Evolutionary conservation across 2,888 invertebrate genomes (phyloP).

Genomic region (Lomographa bimaculata): DNA sequence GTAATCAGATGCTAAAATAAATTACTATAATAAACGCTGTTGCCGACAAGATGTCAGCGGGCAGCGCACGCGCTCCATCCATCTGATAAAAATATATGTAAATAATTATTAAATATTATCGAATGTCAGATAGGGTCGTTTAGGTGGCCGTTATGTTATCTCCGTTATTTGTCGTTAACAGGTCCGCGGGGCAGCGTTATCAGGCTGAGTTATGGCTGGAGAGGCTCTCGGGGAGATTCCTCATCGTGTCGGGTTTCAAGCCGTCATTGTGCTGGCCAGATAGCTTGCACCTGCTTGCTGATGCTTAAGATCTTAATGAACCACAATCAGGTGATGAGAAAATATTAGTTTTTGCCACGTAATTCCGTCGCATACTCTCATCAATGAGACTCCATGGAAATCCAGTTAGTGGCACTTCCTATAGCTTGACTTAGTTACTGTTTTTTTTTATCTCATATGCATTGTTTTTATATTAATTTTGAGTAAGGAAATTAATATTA

Average conservation of each 20-base stretch:
- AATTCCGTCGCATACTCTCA: too few relatives aligned
- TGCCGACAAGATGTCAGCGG: conserved; percentile 55
- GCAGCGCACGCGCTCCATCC: conserved; percentile 62
- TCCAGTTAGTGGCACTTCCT: too few relatives aligned
- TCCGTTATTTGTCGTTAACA: conserved; percentile 79
- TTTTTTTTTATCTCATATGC: too few relatives aligned
- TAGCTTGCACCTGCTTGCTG: conserved; percentile 47
- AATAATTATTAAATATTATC: conserved; percentile 82
- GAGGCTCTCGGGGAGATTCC: conserved; percentile 47
- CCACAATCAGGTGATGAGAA: conserved; percentile 1
- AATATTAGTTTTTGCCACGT: too few relatives aligned
- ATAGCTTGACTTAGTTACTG: too few relatives aligned
- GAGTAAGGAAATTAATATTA: too few relatives aligned
- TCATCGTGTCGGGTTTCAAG: conserved; percentile 66
- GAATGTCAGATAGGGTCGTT: conserved; percentile 74
- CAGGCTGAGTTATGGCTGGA: conserved; percentile 72
- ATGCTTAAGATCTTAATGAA: conserved; percentile 41
- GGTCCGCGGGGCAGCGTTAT: conserved; percentile 69
- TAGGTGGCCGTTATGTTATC: conserved; percentile 77
- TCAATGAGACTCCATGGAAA: too few relatives aligned
- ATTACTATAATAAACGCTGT: conserved; percentile 51
- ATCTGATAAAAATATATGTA: conserved; percentile 78
- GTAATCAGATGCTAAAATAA: conserved; percentile 55
- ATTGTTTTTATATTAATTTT: too few relatives aligned
- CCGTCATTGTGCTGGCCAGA: conserved; percentile 49